These are phyloP conservation scores for Conchocele bisecta DNA, from an alignment of 2,888 invertebrate species.

Conservation along the genomic window DNA sequence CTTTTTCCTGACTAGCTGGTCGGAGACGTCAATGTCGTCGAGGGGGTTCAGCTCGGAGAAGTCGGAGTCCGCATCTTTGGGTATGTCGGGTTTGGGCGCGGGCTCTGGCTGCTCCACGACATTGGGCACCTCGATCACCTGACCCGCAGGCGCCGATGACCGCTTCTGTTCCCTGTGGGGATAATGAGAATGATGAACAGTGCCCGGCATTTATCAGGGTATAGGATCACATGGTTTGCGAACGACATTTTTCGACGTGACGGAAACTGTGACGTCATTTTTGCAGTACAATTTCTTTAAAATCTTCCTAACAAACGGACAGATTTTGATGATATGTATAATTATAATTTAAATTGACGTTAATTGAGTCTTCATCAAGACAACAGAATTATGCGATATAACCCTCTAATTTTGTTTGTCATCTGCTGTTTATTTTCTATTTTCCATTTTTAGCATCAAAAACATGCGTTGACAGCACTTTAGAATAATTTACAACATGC, in stretches of 20 bases:
- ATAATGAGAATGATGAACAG: slow-evolving; percentile 15
- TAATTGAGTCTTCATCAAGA: too few relatives aligned
- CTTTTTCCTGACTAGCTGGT: slow-evolving; percentile 91
- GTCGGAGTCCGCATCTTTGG: slow-evolving; percentile 78
- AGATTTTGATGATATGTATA: too few relatives aligned
- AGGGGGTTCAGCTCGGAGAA: slow-evolving; percentile 83
- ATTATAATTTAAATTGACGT: too few relatives aligned
- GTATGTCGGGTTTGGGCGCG: slow-evolving; percentile 65
- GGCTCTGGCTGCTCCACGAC: slow-evolving; percentile 30
- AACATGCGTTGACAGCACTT: too few relatives aligned
- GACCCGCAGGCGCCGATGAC: slow-evolving; percentile 72
- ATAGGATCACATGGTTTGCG: background rate
- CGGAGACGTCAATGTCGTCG: slow-evolving; percentile 91
- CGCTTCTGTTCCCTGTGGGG: slow-evolving; percentile 72
- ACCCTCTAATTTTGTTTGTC: too few relatives aligned
- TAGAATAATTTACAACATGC: too few relatives aligned
- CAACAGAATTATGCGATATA: too few relatives aligned
- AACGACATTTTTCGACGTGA: background rate
- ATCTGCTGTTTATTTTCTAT: too few relatives aligned
- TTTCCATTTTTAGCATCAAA: too few relatives aligned
- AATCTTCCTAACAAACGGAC: too few relatives aligned
- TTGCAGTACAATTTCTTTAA: too few relatives aligned
- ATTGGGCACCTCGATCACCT: slow-evolving; percentile 51
- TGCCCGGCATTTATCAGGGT: too few relatives aligned
- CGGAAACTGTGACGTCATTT: background rate